Percentiles rank a stretch among this genome's conserved stretches.
phyloP scores from a whole-genome alignment of 1,140 invertebrate species.

The Hylaeus volcanicus region DNA sequence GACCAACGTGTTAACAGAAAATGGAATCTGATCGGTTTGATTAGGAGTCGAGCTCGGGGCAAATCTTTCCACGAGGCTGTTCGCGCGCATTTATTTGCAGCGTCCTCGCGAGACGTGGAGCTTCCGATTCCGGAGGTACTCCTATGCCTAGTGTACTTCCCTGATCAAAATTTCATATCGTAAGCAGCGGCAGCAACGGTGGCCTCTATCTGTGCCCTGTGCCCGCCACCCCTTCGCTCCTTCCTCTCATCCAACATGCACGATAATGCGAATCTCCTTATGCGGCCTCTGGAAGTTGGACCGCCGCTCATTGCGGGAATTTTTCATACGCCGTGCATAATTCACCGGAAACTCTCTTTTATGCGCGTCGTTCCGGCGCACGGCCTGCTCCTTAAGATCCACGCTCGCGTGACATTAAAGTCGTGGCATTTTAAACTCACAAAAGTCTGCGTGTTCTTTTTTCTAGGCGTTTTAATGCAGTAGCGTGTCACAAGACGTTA shows the following conservation, averaged over 20 bases:
- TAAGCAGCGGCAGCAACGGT: not conserved
- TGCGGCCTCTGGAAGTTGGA: conserved; percentile 61
- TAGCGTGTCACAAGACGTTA: too few relatives aligned
- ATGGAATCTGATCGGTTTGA: not conserved
- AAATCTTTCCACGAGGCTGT: conserved; percentile 9
- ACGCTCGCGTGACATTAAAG: too few relatives aligned
- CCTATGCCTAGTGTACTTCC: conserved; percentile 35
- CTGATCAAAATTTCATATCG: conserved; percentile 70
- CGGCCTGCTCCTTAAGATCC: not conserved
- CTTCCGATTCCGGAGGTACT: conserved; percentile 57
- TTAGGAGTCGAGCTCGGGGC: not conserved
- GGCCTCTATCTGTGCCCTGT: not conserved
- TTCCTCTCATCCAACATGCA: conserved; percentile 63
- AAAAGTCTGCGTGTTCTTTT: too few relatives aligned
- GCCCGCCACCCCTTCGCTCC: not conserved
- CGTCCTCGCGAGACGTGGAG: conserved; percentile 7
- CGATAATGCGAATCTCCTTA: conserved; percentile 73
- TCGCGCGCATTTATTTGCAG: conserved; percentile 28
- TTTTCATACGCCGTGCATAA: conserved; percentile 68
- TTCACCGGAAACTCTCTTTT: conserved; percentile 60
- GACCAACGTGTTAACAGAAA: not conserved
- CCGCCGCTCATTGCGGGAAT: conserved; percentile 54
- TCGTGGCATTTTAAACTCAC: too few relatives aligned
- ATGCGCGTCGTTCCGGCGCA: conserved; percentile 26
- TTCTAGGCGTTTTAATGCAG: too few relatives aligned